phyloP scores from a whole-genome alignment of 2,888 invertebrate genomes.

The Hypomecis atomaria region DNA sequence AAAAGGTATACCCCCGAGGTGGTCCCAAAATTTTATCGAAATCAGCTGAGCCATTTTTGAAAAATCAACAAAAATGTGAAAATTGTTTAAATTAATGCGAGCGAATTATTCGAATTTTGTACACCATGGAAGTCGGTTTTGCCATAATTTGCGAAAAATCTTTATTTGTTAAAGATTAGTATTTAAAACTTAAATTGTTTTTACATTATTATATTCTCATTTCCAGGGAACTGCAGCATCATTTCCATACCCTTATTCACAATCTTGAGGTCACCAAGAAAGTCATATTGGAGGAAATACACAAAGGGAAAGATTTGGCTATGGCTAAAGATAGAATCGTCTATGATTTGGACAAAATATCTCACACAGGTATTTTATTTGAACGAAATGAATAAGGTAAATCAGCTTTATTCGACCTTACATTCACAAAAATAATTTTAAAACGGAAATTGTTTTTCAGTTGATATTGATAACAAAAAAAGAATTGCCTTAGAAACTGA shows the following conservation, averaged over 20 bases:
- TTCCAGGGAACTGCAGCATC: slow-evolving; percentile 84
- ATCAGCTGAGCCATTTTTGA: too few species aligned
- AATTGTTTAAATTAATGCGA: too few species aligned
- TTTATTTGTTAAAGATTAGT: too few species aligned
- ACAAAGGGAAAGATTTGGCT: slow-evolving; percentile 86
- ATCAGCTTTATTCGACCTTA: too few species aligned
- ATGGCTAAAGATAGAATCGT: slow-evolving; percentile 84
- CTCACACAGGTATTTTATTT: slow-evolving; percentile 64
- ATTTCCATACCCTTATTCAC: slow-evolving; percentile 80
- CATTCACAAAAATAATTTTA: too few species aligned
- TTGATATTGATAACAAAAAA: slow-evolving; percentile 82
- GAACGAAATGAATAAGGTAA: background rate
- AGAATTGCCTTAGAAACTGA: slow-evolving; percentile 79
- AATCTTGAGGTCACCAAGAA: slow-evolving; percentile 89
- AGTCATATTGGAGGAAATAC: slow-evolving; percentile 86
- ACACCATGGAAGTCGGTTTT: too few species aligned
- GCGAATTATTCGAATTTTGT: too few species aligned
- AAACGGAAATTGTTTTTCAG: slow-evolving; percentile 53
- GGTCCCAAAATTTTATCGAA: too few species aligned
- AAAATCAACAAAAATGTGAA: too few species aligned
- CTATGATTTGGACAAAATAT: slow-evolving; percentile 80
- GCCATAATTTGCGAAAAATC: too few species aligned
- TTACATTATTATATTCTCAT: background rate
- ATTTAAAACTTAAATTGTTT: background rate
- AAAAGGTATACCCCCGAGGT: too few species aligned